phyloP scores from a whole-genome alignment of 2,888 invertebrate genomes.

The Tanytarsus gracilentus region DNA sequence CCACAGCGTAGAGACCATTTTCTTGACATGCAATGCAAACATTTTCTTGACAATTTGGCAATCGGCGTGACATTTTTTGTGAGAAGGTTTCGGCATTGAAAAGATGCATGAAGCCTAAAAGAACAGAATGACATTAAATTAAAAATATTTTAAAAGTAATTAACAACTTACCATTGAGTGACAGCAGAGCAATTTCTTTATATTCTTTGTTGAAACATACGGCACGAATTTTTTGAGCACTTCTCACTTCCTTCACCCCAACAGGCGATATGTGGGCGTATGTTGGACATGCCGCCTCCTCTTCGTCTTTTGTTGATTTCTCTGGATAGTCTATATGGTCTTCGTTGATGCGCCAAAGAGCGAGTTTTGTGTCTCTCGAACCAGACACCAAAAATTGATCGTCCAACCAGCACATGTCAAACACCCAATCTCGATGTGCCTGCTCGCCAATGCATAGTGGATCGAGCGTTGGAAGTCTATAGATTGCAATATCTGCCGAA shows the following conservation, averaged over 20 bases:
- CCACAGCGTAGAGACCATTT: slow-evolving; percentile 83
- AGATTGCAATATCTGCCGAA: slow-evolving; percentile 85
- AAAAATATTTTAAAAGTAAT: background rate
- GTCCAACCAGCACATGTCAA: slow-evolving; percentile 90
- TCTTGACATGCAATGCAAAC: slow-evolving; percentile 84
- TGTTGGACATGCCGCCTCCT: slow-evolving; percentile 38
- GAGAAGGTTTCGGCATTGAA: slow-evolving; percentile 84
- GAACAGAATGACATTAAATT: background rate
- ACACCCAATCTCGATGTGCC: slow-evolving; percentile 87
- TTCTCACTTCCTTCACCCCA: slow-evolving; percentile 66
- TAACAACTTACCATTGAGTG: slow-evolving; percentile 60
- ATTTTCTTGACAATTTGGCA: slow-evolving; percentile 85
- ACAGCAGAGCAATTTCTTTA: slow-evolving; percentile 82
- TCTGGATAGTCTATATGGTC: slow-evolving; percentile 40
- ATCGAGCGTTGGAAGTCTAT: slow-evolving; percentile 82
- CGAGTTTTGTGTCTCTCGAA: slow-evolving; percentile 82
- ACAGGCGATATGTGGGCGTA: slow-evolving; percentile 55
- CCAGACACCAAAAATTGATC: slow-evolving; percentile 92
- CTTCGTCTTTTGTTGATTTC: slow-evolving; percentile 38
- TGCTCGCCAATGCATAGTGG: slow-evolving; percentile 87
- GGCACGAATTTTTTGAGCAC: slow-evolving; percentile 68
- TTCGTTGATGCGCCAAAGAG: slow-evolving; percentile 73
- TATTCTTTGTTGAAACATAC: slow-evolving; percentile 77
- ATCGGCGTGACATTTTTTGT: slow-evolving; percentile 75
- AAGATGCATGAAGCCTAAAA: slow-evolving; percentile 68